Base-by-base conservation (phyloP, 1,140 invertebrate species). In the Nasonia vitripennis region DNA sequence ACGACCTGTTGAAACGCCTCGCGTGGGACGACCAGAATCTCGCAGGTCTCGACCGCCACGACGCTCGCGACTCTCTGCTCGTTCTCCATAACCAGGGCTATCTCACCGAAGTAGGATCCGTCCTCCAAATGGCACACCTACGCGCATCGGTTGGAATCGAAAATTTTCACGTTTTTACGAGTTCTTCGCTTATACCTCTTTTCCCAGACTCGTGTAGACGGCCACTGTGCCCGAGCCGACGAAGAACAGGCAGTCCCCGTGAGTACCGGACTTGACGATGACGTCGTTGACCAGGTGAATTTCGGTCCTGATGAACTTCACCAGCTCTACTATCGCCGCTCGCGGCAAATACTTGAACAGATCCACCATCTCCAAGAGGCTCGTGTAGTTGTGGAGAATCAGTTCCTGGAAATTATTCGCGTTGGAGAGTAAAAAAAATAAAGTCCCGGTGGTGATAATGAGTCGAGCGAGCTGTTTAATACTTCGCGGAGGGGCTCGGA, bases 31-130 rank as follows among this genome's bases (percentile, higher is more conserved):
- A 93, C 86, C 78, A 94, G 94, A 14, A 95, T 86, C 87, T 95
- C 94, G 23, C 94, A 94, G 48, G 93, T 95, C 90, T 95, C 95
- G 45, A 95, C 90, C 0, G 95, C 94, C 4, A 94, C 87, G 0
- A 95, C 91, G 23, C 91, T 95, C 0, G 94, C 93, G 1, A 93
- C 91, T 55, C 94, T 91, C 67, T 92, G 93, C 34, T 93, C 92
- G 78, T 94, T 93, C 14, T 94, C 92, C 88, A 94, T 92, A 1
- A 95, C 89, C 55, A 95, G 86, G 0, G 91, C 88, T 17, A 93
- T 87, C 82, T 93, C 92, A 0, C 92, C 92, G 78, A 94, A 93
- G 84, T 93, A 90, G 10, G 89, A 86, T 17, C 91, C 92, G 88
- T 94, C 88, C 88, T 92, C 89, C 70, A 93, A 88, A 83, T 92